Evolutionary conservation across 2,797 vertebrate species (phyloP), one percentile per base, ranked within the genome.

Genomic region (Enteromius thamalakanensis): DNA sequence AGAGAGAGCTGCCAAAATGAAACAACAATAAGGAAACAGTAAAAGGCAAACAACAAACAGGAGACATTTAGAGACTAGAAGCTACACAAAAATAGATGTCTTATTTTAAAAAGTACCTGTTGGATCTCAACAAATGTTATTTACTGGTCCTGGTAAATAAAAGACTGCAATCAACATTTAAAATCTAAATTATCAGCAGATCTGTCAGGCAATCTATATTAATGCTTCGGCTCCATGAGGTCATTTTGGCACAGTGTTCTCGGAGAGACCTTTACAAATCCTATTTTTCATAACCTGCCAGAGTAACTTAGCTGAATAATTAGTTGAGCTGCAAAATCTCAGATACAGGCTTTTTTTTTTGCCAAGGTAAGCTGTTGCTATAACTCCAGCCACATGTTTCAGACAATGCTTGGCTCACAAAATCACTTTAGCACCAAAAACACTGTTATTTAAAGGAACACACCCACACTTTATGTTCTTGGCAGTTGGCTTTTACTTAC

Each of bases 291-390:
- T n/a, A 60, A 37, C 40, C 17, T 64, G 37, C 17, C 40, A 64
- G 69, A 14, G 11, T 49, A 64, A 65, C 49, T 62, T 29, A 75
- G 29, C 70, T 64, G 12, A 81, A 65, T 49, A 75, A 64, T 75
- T 64, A 81, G 29, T 3, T 49, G n/a, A 49, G 26, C 19, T 34
- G 23, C 42, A 45, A 72, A 49, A 81, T 74, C 15, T 74, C 9
- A 69, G 45, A 3, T 4, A 78, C 42, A 79, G 55, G 32, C 26
- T 64, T 29, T 34, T 12, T 45, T 71, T 81, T 62, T 65, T 53
- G 69, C 70, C 70, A 42, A 82, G 45, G 60, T 75, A 67, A 76
- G 45, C 80, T 82, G 80, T 53, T 82, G 60, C 55, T 67, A 55
- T 32, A 34, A 34, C 78, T 47, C 69, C 82, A 17, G 45, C 45